Base-by-base conservation (phyloP, 1,140 invertebrate genomes). In the Diplogasteroides magnus region DNA sequence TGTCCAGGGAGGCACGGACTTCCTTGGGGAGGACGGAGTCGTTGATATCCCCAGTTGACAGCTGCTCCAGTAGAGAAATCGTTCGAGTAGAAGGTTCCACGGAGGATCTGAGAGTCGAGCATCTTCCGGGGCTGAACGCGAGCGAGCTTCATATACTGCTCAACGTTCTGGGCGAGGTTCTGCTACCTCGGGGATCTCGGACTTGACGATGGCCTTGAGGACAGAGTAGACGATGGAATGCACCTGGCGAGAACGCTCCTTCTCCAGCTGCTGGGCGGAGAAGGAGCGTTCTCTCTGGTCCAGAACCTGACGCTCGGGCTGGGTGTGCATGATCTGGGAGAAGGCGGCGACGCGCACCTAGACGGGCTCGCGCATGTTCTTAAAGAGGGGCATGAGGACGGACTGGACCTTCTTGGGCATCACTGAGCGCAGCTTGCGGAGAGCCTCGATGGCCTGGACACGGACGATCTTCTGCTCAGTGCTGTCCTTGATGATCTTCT, bases 261-360 rank as follows among this genome's bases (percentile, higher is more conserved):
- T n/a, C n/a, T n/a, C n/a, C n/a, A n/a, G n/a, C n/a, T n/a, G n/a
- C n/a, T n/a, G 70, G 60, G 70, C 65, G 31, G 82, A n/a, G n/a
- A n/a, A n/a, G n/a, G n/a, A n/a, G n/a, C n/a, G n/a, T n/a, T n/a
- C n/a, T n/a, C n/a, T 56, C 68, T 80, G 78, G 60, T 78, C 79
- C 31, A 80, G 62, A 67, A 80, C 61, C 27, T 57, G 23, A 23
- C 73, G 59, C 19, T 68, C 68, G 29, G 79, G 77, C 19, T 64
- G 64, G 37, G 77, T 81, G 31, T 68, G 31, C 69, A 79, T 75
- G 25, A 82, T 55, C 59, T 71, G 66, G 64, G 58, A 60, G 61
- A 79, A 61, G 27, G 78, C 79, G 48, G 70, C 61, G 23, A 81
- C 76, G 6, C 78, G 79, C 48, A 80, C 61, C 58, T 81, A 73